A percentile compares a stretch with the other conserved stretches of the same genome.
Conservation (phyloP, 2,797 vertebrate species). For the Urocyon cinereoargenteus region DNA sequence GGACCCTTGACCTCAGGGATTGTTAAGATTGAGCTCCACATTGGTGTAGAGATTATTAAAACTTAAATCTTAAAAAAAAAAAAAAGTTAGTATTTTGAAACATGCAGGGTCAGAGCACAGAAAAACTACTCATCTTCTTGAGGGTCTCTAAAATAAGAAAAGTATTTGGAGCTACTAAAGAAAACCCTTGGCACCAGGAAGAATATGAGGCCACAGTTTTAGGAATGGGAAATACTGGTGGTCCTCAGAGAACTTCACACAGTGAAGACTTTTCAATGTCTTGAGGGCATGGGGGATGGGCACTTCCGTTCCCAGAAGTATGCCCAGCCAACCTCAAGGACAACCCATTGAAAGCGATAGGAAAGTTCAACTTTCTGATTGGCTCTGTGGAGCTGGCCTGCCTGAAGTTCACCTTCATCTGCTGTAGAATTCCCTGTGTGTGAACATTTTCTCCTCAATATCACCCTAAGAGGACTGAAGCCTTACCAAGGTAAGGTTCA, state of each 20-base stretch:
- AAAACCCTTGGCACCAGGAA: background rate
- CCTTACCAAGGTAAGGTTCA: background rate
- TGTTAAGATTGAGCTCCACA: background rate
- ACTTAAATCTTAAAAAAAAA: background rate
- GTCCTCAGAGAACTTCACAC: background rate
- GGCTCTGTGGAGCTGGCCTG: background rate
- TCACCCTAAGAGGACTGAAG: background rate
- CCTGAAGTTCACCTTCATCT: background rate
- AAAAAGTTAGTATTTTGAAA: background rate
- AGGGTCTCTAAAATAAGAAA: background rate
- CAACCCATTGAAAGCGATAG: fast-evolving
- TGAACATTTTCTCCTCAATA: background rate
- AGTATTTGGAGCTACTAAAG: background rate
- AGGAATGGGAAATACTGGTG: background rate
- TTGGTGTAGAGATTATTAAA: background rate
- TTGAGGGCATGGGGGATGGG: too few species aligned
- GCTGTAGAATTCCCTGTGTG: background rate
- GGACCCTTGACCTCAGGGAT: background rate
- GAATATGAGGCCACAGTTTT: background rate
- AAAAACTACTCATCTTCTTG: background rate
- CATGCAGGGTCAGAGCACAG: background rate
- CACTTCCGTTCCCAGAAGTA: background rate
- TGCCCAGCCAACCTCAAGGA: background rate
- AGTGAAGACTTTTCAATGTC: background rate
- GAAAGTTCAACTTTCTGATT: background rate